Evolutionary conservation across 2,113 vertebrate genomes (phyloP).

Genomic region (Lamprotornis superbus): DNA sequence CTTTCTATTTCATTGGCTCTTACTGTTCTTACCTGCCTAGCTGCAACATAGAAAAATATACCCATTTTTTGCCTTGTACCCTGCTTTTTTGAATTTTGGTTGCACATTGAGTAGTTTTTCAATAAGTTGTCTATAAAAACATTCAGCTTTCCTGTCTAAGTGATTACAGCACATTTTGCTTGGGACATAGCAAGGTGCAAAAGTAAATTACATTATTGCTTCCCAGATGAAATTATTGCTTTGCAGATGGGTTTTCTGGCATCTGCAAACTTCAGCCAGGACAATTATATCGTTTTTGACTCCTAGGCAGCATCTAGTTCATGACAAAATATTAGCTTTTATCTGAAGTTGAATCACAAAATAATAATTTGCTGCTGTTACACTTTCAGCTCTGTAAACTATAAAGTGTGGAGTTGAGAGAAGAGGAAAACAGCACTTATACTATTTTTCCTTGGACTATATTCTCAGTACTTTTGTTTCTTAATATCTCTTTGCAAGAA

Average conservation of each 20-base stretch:
- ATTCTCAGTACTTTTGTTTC: neutral
- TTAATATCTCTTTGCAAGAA: neutral
- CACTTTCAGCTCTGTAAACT: neutral
- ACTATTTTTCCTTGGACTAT: neutral
- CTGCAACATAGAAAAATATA: neutral
- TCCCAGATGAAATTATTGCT: neutral
- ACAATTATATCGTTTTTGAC: neutral
- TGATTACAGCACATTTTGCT: neutral
- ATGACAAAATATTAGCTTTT: neutral
- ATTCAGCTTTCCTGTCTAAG: neutral
- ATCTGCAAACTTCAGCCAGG: neutral
- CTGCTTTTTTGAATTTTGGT: neutral
- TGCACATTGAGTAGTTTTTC: neutral
- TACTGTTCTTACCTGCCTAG: neutral
- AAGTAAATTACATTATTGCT: neutral
- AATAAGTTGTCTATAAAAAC: neutral
- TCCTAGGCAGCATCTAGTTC: neutral
- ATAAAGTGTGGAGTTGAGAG: neutral
- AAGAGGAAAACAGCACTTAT: neutral
- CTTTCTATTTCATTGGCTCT: neutral
- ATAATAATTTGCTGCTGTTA: neutral
- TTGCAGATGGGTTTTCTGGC: neutral
- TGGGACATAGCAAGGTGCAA: neutral
- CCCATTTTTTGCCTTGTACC: neutral
- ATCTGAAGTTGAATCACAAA: neutral